Base-by-base conservation (phyloP, 2,888 invertebrate genomes). In the Galerucella calmariensis region DNA sequence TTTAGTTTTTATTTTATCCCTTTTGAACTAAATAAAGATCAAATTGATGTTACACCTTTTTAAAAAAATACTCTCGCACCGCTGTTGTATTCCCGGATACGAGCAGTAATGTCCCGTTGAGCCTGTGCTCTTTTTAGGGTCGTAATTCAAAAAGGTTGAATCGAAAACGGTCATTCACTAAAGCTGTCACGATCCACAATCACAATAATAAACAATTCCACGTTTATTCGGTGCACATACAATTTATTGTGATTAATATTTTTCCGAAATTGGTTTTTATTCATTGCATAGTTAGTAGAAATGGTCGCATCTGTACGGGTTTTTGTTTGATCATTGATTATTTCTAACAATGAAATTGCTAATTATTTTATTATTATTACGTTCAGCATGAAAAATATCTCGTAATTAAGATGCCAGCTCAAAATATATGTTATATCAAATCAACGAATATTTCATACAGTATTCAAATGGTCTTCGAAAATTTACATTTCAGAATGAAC, bases 241-340 rank as follows among this genome's bases (percentile, higher is more conserved):
- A 78, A 81, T 83, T 81, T 81, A 79, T 80, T 79, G 77, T 76
- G 79, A 79, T 82, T 82, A 80, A 82, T 84, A 83, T 82, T 82
- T 81, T 65, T 46, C 14, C 20, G 5, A 46, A 65, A 65, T 46
- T 65, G 63, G 41, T 46, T 65, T 65, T 46, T 65, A 61, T 35
- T 61, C 61, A 14, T 16, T 20, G 56, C 10, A 14, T n/a, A 4
- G n/a, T n/a, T 3, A n/a, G n/a, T n/a, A 12, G 12, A 20, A 20
- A 27, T 27, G 51, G 51, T 51, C 51, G 51, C 56, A 56, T 56
- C 56, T 56, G 56, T 56, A 56, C 56, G 56, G 56, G 56, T 10
- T 56, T n/a, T 8, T 56, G 51, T 51, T 14, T 51, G 51, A 51
- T 51, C 51, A 51, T 51, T 51, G n/a, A 51, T 51, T 51, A 51